Percentiles rank a stretch among this genome's conserved stretches.
These are phyloP conservation scores for Gymnobelideus leadbeateri DNA, from an alignment of 2,113 vertebrate genomes.

Conservation along the genomic window DNA sequence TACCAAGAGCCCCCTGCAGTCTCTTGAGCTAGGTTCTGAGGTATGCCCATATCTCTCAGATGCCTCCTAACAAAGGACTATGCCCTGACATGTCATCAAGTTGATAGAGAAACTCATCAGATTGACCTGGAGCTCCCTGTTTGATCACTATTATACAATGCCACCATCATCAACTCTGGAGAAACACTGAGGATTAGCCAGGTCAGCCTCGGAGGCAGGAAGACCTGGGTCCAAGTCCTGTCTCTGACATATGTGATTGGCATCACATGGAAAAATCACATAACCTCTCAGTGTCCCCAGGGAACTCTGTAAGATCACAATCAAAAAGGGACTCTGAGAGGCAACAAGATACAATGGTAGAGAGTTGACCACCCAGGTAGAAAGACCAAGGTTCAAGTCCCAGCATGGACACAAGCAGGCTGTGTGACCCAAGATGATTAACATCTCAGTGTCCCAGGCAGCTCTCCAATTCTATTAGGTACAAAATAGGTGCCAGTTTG, in stretches of 20 bases:
- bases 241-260: not conserved
- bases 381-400: not conserved
- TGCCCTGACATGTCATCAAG: not conserved
- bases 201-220: not conserved
- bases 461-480: not conserved
- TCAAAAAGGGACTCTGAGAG: not conserved
- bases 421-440: not conserved
- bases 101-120: not conserved
- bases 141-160: not conserved
- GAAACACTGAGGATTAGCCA: not conserved
- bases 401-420: not conserved
- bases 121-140: not conserved
- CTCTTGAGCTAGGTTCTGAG: not conserved
- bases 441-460: not conserved
- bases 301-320: not conserved
- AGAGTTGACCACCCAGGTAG: not conserved
- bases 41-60: not conserved
- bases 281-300: not conserved
- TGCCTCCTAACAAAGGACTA: not conserved
- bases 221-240: not conserved
- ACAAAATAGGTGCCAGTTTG: not conserved
- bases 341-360: not conserved
- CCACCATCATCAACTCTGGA: not conserved
- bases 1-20: not conserved
- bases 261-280: not conserved